These are phyloP conservation scores for Phalacrocorax carbo DNA, from an alignment of 2,113 vertebrate species.

Conservation along the genomic window DNA sequence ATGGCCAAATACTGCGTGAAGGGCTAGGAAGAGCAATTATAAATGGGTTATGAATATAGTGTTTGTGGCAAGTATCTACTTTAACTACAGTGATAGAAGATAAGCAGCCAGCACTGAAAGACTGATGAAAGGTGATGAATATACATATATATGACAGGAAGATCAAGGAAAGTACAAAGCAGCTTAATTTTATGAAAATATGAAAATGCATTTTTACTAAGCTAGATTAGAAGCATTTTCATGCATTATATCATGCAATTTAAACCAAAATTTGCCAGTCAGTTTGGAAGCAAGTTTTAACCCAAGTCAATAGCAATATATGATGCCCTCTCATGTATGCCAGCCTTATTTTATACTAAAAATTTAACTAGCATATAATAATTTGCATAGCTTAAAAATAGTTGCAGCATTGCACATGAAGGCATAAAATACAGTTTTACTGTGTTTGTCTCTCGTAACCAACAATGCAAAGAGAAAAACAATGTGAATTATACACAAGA, in stretches of 20 bases:
- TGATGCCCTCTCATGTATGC: background rate
- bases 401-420: background rate
- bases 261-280: background rate
- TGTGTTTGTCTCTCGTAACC: background rate
- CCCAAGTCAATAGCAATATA: background rate
- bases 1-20: background rate
- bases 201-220: background rate
- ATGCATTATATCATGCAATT: background rate
- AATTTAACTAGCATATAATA: background rate
- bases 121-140: background rate
- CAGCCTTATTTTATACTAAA: background rate
- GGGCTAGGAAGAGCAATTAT: background rate
- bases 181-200: background rate
- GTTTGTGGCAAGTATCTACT: background rate
- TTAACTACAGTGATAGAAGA: background rate
- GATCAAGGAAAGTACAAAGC: background rate
- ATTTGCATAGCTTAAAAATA: background rate
- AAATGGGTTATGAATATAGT: background rate
- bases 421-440: background rate
- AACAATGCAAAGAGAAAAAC: background rate
- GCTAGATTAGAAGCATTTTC: slow-evolving; percentile 4
- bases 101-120: background rate
- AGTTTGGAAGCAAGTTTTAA: slow-evolving; percentile 1
- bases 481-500: background rate
- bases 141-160: background rate